These are phyloP conservation scores for Hypselothyrea guttata DNA, from an alignment of 2,888 invertebrate species.

Conservation along the genomic window DNA sequence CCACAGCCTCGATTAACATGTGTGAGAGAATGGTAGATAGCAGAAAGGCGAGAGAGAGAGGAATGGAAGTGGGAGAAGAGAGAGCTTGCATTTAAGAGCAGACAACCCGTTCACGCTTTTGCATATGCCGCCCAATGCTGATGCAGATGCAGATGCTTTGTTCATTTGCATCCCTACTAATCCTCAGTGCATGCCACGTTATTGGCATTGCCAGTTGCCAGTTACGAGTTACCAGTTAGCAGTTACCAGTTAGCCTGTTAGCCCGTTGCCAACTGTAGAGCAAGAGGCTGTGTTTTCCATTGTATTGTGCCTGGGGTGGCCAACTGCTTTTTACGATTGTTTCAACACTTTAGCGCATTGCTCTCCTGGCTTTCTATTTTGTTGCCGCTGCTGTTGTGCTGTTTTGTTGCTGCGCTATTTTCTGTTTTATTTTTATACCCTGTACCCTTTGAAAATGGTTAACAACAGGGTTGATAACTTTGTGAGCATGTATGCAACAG, in stretches of 20 bases:
- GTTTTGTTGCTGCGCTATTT: no score
- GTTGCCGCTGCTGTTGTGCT: conserved; percentile 37
- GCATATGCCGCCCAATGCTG: conserved; percentile 55
- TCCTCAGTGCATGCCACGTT: conserved; percentile 41
- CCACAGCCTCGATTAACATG: conserved; percentile 57
- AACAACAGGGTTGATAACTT: no score
- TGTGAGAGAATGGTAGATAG: conserved; percentile 18
- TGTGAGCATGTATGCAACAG: no score
- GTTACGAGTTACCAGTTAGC: conserved; percentile 17
- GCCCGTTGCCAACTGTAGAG: conserved; percentile 3
- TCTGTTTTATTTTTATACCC: conserved; percentile 16
- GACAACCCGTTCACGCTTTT: conserved; percentile 40
- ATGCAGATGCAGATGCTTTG: conserved; percentile 51
- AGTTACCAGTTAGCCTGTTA: conserved; percentile 15
- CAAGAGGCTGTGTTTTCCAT: conserved; percentile 16
- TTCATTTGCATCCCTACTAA: conserved; percentile 73
- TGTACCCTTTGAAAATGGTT: no score
- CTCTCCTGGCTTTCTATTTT: conserved; percentile 52
- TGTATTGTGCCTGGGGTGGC: conserved; percentile 45
- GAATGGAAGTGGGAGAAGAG: no score
- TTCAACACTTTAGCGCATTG: conserved; percentile 74
- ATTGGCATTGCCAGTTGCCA: conserved; percentile 39
- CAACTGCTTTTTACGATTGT: conserved; percentile 72
- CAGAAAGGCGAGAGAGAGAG: no score
- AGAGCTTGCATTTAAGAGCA: conserved; percentile 66